phyloP scores from a whole-genome alignment of 2,113 vertebrate genomes.

The Alces alces region DNA sequence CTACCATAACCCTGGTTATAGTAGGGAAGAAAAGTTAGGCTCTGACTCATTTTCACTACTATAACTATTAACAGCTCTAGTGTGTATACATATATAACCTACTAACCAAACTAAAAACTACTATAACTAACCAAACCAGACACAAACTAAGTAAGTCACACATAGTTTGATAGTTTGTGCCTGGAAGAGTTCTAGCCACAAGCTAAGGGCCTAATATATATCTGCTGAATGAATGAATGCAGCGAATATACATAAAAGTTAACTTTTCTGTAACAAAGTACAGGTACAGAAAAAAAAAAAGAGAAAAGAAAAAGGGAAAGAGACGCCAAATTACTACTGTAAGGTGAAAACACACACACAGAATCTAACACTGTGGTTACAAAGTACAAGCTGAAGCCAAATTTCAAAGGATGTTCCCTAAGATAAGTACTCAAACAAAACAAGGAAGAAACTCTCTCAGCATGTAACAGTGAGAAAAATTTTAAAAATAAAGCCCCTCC shows the following conservation, averaged over 20 bases:
- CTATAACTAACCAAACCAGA: not conserved
- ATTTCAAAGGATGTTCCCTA: not conserved
- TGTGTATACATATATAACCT: not conserved
- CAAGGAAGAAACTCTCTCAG: not conserved
- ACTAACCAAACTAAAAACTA: not conserved
- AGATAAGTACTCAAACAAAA: not conserved
- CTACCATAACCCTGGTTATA: not conserved
- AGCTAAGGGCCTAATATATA: not conserved
- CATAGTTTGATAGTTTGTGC: not conserved
- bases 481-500: not conserved
- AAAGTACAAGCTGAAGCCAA: not conserved
- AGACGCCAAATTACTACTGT: not conserved
- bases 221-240: not conserved
- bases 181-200: not conserved
- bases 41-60: not conserved
- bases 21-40: not conserved
- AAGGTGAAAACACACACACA: not conserved
- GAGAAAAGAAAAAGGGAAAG: not conserved
- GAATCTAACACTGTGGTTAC: not conserved
- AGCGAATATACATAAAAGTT: not conserved
- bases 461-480: not conserved
- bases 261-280: not conserved
- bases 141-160: not conserved
- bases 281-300: not conserved
- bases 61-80: not conserved